These are phyloP conservation scores for Pasiphila rectangulata DNA, from an alignment of 2,888 invertebrate species.

Conservation along the genomic window DNA sequence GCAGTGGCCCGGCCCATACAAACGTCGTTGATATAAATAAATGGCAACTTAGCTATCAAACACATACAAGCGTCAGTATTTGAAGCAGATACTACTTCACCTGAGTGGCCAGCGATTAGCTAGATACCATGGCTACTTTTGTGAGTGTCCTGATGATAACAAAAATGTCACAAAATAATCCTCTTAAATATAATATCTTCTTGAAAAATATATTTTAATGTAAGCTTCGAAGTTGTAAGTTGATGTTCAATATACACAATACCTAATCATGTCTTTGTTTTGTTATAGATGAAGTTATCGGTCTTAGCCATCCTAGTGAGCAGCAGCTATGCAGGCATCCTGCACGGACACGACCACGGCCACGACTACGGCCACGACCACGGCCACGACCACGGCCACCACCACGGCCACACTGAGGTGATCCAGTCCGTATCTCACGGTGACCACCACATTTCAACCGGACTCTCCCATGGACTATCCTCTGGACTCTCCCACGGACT, in stretches of 20 bases:
- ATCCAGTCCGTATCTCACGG: slow-evolving; percentile 31
- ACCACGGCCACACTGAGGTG: slow-evolving; percentile 37
- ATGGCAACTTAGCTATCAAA: slow-evolving; percentile 55
- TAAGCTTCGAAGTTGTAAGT: background rate
- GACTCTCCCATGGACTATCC: too few species aligned
- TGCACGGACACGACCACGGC: slow-evolving; percentile 50
- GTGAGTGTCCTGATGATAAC: slow-evolving; percentile 53
- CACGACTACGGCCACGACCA: slow-evolving; percentile 50
- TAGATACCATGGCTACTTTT: slow-evolving; percentile 73
- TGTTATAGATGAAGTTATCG: slow-evolving; percentile 69
- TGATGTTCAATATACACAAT: too few species aligned
- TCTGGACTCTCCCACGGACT: too few species aligned
- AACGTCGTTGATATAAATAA: slow-evolving; percentile 68
- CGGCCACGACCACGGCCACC: slow-evolving; percentile 46
- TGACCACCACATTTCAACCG: slow-evolving; percentile 31
- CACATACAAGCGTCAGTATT: slow-evolving; percentile 72
- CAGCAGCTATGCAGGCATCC: slow-evolving; percentile 59
- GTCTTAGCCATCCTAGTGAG: slow-evolving; percentile 69
- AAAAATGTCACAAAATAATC: background rate
- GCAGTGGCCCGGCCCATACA: slow-evolving; percentile 44
- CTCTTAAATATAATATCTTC: background rate
- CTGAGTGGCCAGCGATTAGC: slow-evolving; percentile 76
- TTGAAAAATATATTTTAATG: background rate
- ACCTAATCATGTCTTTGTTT: too few species aligned
- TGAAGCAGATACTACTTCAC: slow-evolving; percentile 59